phyloP scores from a whole-genome alignment of 1,140 invertebrate genomes.

The Bilobella aurantiaca region DNA sequence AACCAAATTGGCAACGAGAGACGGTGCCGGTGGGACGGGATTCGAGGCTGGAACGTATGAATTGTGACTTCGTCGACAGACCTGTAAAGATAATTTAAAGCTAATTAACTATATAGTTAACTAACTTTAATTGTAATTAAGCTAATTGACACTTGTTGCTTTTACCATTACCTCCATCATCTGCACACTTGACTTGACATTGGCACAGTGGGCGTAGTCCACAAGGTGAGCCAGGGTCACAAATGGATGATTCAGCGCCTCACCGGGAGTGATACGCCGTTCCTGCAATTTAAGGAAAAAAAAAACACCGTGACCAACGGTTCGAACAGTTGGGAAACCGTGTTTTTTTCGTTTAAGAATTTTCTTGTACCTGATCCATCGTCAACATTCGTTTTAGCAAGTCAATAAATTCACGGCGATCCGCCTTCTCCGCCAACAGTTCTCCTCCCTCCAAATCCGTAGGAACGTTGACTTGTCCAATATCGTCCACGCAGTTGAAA shows the following conservation, averaged over 20 bases:
- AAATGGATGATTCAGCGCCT: slow-evolving; percentile 90
- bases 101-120: too few relatives aligned
- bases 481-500: slow-evolving; percentile 98
- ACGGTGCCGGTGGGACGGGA: slow-evolving; percentile 30
- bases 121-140: background rate
- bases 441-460: slow-evolving; percentile 92
- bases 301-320: background rate
- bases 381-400: slow-evolving; percentile 93
- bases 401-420: slow-evolving; percentile 92
- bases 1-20: slow-evolving; percentile 54
- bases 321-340: background rate
- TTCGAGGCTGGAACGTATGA: slow-evolving; percentile 18
- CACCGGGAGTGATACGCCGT: slow-evolving; percentile 82
- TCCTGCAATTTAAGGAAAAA: slow-evolving; percentile 51
- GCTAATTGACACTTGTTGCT: background rate
- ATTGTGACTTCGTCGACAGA: slow-evolving; percentile 29
- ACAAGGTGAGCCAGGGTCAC: slow-evolving; percentile 84
- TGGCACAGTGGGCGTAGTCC: slow-evolving; percentile 92
- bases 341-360: slow-evolving; percentile 7
- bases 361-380: slow-evolving; percentile 71
- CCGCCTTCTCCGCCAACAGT: slow-evolving; percentile 87
- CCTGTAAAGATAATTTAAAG: slow-evolving; percentile 16
- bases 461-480: slow-evolving; percentile 93
- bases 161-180: slow-evolving; percentile 82
- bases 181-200: slow-evolving; percentile 86